phyloP scores from a whole-genome alignment of 2,888 invertebrate species.

The Yponomeuta plumbellus region DNA sequence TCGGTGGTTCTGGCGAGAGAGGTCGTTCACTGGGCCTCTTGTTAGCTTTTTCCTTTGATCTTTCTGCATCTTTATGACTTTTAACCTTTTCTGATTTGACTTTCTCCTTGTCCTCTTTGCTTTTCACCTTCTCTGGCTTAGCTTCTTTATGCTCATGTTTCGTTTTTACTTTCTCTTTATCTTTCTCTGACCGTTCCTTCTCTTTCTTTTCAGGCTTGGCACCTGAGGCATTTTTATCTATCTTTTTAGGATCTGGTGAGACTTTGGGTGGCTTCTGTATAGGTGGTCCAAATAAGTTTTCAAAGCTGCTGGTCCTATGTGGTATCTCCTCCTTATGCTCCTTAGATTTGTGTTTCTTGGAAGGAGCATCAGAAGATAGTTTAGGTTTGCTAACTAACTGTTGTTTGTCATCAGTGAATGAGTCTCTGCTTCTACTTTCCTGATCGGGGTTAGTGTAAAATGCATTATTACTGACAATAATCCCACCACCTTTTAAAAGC shows the following conservation, averaged over 20 bases:
- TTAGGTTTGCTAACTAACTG: slow-evolving; percentile 85
- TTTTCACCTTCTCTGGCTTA: slow-evolving; percentile 64
- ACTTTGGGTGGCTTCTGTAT: slow-evolving; percentile 85
- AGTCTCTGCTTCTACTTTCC: slow-evolving; percentile 76
- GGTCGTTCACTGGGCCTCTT: slow-evolving; percentile 65
- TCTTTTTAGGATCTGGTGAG: slow-evolving; percentile 80
- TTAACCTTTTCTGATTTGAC: slow-evolving; percentile 64
- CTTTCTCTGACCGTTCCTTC: slow-evolving; percentile 63
- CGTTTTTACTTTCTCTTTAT: slow-evolving; percentile 56
- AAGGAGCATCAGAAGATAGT: slow-evolving; percentile 70
- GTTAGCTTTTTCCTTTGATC: slow-evolving; percentile 72
- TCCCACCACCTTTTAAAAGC: slow-evolving; percentile 90
- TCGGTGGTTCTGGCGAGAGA: slow-evolving; percentile 55
- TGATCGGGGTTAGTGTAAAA: slow-evolving; percentile 70
- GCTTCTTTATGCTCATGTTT: slow-evolving; percentile 68
- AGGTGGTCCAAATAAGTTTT: slow-evolving; percentile 88
- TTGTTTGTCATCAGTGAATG: slow-evolving; percentile 73
- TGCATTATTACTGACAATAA: slow-evolving; percentile 64
- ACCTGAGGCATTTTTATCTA: slow-evolving; percentile 44
- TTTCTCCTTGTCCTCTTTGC: slow-evolving; percentile 68
- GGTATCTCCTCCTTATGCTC: slow-evolving; percentile 74
- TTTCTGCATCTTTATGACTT: slow-evolving; percentile 76
- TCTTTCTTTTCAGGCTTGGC: slow-evolving; percentile 74
- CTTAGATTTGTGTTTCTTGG: slow-evolving; percentile 78
- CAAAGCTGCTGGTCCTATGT: slow-evolving; percentile 80